phyloP scores from a whole-genome alignment of 2,888 invertebrate species.

The Nipponacmea schrenckii region DNA sequence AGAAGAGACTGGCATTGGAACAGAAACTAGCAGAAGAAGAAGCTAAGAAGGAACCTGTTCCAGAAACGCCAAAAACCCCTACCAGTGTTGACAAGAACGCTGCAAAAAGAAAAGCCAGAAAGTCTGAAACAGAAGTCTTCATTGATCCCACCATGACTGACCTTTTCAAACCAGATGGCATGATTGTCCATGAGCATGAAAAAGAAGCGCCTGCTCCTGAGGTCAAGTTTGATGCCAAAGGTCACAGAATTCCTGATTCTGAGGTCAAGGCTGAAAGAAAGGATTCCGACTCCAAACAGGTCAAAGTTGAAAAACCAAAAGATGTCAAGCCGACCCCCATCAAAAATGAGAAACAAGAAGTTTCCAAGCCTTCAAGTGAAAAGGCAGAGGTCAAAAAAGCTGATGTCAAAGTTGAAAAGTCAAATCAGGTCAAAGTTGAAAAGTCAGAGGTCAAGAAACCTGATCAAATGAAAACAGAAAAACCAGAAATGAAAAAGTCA shows the following conservation, averaged over 20 bases:
- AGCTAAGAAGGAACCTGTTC: not conserved
- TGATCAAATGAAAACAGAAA: not conserved
- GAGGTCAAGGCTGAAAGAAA: conserved; percentile 6
- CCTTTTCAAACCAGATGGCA: conserved; percentile 56
- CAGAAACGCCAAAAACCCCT: not conserved
- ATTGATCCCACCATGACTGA: conserved; percentile 53
- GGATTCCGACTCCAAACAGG: not conserved
- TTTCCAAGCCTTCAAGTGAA: not conserved
- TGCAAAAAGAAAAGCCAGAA: conserved; percentile 39
- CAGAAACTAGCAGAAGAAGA: not conserved
- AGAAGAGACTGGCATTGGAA: not conserved
- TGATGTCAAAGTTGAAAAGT: conserved; percentile 9
- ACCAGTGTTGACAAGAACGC: conserved; percentile 23
- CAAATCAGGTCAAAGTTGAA: not conserved
- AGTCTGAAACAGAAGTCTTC: conserved; percentile 42
- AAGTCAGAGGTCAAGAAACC: not conserved
- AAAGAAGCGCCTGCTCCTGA: conserved; percentile 4
- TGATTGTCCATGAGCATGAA: conserved; percentile 31
- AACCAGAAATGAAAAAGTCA: not conserved
- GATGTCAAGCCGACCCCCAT: not conserved
- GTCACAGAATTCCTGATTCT: conserved; percentile 8
- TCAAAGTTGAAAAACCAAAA: conserved; percentile 10
- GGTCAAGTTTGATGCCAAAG: conserved; percentile 12
- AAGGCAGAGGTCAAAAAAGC: not conserved
- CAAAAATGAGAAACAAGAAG: conserved; percentile 5